Base-by-base conservation (phyloP, 37 sponge, comb jelly and placozoan species). In the Oopsacas minuta region DNA sequence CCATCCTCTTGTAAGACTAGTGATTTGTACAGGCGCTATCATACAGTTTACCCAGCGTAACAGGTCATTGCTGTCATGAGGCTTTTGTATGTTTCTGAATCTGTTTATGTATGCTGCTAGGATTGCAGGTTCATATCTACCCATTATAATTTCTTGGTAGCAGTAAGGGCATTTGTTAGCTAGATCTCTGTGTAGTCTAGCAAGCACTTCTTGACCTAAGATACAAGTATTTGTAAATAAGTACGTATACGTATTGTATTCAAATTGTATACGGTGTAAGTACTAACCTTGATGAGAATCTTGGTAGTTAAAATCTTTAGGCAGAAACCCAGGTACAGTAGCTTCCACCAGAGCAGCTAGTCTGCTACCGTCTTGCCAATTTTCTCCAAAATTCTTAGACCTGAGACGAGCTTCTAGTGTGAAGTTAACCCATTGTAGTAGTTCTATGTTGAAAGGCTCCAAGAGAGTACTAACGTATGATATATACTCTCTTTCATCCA, bases 191-290 rank as follows among this genome's bases (percentile, higher is more conserved):
- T 61, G 75, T n/a, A 61, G 28, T 12, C 75, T 61, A 5, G 75
- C 75, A 5, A 61, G 75, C 75, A 61, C 28, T 34, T 61, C 75
- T 61, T 61, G 75, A 20, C 75, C 75, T 61, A 61, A 5, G 75
- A 61, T 17, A 42, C 49, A 42, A 42, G 49, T 42, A 15, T 17
- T 42, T 42, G 49, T 8, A 15, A 42, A 42, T 15, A 17, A 15
- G 8, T 42, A 42, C 8, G 8, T 42, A 8, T 15, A 17, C 15
- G 15, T 42, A 42, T 17, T 15, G 12, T 8, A 15, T 15, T 17
- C 15, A 42, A 42, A 42, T 42, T 42, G 15, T 42, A 42, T 42
- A 42, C 12, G 49, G 49, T 42, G 15, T 42, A 42, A 32, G 75
- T 61, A 61, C 75, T 61, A 5, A 61, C 75, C 75, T 12, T 61